These are phyloP conservation scores for Hypsibius dujardini DNA, from an alignment of 1,140 invertebrate genomes.

Conservation along the genomic window DNA sequence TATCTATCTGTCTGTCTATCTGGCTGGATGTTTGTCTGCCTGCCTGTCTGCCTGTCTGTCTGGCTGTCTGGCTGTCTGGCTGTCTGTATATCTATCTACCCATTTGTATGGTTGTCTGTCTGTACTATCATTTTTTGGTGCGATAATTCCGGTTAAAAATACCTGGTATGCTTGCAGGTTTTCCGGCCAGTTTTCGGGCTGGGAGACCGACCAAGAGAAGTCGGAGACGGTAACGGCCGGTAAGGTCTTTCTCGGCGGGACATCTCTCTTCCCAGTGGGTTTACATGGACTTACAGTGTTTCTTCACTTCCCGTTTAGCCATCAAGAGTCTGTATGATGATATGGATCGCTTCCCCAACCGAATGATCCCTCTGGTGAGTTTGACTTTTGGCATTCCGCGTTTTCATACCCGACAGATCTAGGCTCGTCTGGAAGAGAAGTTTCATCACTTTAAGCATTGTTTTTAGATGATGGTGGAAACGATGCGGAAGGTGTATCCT, in stretches of 20 bases:
- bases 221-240: constrained; percentile 54
- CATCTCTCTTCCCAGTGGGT: too few species aligned
- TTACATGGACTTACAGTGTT: too few species aligned
- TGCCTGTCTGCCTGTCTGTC: too few species aligned
- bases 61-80: too few species aligned
- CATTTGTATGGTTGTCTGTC: too few species aligned
- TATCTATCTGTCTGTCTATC: too few species aligned
- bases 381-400: constrained; percentile 19
- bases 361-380: constrained; percentile 20
- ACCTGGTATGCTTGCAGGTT: constrained; percentile 21
- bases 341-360: constrained; percentile 46
- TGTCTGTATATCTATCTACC: too few species aligned
- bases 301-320: constrained; percentile 31
- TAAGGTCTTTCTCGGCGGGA: too few species aligned
- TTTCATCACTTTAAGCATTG: constrained; percentile 22
- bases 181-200: constrained; percentile 30
- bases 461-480: constrained; percentile 24
- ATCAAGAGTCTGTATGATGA: constrained; percentile 57
- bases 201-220: constrained; percentile 25
- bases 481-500: constrained; percentile 50
- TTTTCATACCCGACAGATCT: constrained; percentile 22
- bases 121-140: too few species aligned
- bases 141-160: too few species aligned
- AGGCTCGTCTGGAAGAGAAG: constrained; percentile 19
- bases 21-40: too few species aligned